Conservation (phyloP, 2,113 vertebrate genomes). For the Ciconia maguari region DNA sequence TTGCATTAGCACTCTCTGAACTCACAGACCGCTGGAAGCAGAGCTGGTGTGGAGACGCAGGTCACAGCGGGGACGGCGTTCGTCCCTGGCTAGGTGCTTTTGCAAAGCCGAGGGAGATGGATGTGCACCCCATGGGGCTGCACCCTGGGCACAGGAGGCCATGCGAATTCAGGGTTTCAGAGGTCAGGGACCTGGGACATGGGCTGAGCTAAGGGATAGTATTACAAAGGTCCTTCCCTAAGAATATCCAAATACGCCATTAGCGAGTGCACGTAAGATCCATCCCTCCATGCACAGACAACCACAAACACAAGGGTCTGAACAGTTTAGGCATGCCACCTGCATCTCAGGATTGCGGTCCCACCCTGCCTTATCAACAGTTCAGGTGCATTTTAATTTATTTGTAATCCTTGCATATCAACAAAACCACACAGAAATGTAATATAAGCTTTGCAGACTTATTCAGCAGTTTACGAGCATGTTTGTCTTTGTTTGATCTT, state of each 20-base stretch:
- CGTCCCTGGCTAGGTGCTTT: neutral
- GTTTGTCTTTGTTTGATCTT: slow-evolving; percentile 62
- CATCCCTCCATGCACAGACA: neutral
- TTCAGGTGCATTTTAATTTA: slow-evolving; percentile 39
- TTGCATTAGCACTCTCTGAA: neutral
- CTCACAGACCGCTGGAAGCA: neutral
- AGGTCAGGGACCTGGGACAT: neutral
- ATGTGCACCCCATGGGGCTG: neutral
- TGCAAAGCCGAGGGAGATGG: neutral
- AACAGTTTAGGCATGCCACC: neutral
- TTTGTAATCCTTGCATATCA: slow-evolving; percentile 28
- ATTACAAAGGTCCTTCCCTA: neutral
- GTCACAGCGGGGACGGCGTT: neutral
- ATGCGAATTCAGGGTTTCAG: neutral
- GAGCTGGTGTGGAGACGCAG: neutral
- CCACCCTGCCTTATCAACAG: slow-evolving; percentile 10
- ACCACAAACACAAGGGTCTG: neutral
- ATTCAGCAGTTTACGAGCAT: slow-evolving; percentile 41
- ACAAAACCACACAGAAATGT: slow-evolving; percentile 42
- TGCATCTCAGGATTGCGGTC: slow-evolving; percentile 10
- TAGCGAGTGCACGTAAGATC: neutral
- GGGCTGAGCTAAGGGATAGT: neutral
- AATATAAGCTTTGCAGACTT: slow-evolving; percentile 15
- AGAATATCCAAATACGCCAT: neutral
- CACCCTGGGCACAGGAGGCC: neutral